Conservation (phyloP, 2,113 vertebrate genomes). For the Todiramphus chloris region DNA sequence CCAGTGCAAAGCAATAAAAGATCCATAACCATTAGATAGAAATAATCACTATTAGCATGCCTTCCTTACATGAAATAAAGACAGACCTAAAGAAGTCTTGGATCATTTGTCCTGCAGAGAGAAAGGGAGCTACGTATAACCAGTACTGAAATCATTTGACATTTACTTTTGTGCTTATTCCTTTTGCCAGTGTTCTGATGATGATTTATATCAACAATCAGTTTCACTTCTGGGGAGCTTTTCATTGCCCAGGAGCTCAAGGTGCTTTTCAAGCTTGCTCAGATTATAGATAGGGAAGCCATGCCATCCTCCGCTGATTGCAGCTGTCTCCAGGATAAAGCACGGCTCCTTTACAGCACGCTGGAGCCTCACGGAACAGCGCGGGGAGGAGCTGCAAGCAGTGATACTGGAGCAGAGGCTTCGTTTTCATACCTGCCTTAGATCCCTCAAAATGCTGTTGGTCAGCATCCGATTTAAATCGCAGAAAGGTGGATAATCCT, state of each 20-base stretch:
- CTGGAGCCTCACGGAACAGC: not conserved
- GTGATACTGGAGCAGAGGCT: fast-evolving
- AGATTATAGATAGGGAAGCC: not conserved
- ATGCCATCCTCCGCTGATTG: not conserved
- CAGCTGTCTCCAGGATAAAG: not conserved
- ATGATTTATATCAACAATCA: conserved; percentile 39
- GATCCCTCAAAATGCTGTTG: not conserved
- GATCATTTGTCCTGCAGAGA: not conserved
- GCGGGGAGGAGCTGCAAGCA: not conserved
- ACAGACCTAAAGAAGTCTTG: not conserved
- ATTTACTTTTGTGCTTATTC: not conserved
- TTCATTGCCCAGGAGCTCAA: conserved; percentile 1
- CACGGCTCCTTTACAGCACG: not conserved
- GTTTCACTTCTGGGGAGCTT: not conserved
- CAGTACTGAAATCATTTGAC: not conserved
- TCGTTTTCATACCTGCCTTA: not conserved
- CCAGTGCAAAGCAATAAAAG: not conserved
- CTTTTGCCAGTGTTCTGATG: not conserved
- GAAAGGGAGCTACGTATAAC: not conserved
- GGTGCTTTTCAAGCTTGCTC: conserved; percentile 57
- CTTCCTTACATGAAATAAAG: not conserved
- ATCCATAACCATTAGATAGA: conserved; percentile 51
- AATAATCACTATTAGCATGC: conserved; percentile 1
- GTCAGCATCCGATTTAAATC: not conserved
- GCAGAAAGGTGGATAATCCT: not conserved